phyloP scores from a whole-genome alignment of 2,888 invertebrate species.

The Tridacna crocea region DNA sequence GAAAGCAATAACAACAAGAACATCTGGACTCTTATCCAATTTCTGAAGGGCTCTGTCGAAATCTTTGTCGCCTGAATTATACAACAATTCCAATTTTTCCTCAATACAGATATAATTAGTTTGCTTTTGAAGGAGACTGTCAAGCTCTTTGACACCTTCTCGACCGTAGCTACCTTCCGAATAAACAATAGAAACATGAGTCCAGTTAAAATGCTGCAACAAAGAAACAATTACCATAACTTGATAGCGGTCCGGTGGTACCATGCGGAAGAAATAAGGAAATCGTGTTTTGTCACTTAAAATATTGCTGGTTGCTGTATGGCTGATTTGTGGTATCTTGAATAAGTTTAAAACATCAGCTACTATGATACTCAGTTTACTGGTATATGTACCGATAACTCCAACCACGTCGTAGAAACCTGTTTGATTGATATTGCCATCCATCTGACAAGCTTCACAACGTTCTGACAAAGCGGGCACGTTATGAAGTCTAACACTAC shows the following conservation, averaged over 20 bases:
- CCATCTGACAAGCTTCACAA: not conserved
- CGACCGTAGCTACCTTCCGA: conserved; percentile 87
- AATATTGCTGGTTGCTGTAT: conserved; percentile 74
- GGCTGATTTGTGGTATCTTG: conserved; percentile 77
- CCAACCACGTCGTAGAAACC: conserved; percentile 75
- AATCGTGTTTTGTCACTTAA: conserved; percentile 76
- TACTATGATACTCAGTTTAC: conserved; percentile 73
- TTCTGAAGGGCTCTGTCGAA: conserved; percentile 29
- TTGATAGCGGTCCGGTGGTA: conserved; percentile 78
- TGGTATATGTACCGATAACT: conserved; percentile 77
- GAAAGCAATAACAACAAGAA: conserved; percentile 75
- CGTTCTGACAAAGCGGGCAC: not conserved
- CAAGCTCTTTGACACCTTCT: conserved; percentile 68
- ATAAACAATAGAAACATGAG: conserved; percentile 90
- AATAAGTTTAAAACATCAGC: conserved; percentile 76
- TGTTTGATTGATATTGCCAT: not conserved
- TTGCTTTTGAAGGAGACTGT: conserved; percentile 32
- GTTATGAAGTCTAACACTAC: conserved; percentile 27
- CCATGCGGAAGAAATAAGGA: conserved; percentile 79
- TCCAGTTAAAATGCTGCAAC: conserved; percentile 87
- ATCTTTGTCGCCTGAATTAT: conserved; percentile 29
- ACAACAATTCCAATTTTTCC: conserved; percentile 60
- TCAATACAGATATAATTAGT: conserved; percentile 70
- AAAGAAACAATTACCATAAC: conserved; percentile 73
- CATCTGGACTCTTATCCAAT: conserved; percentile 42